Percentiles rank a stretch among this genome's conserved stretches.
Evolutionary conservation across 1,140 invertebrate species (phyloP).

Genomic region (Popillia japonica): DNA sequence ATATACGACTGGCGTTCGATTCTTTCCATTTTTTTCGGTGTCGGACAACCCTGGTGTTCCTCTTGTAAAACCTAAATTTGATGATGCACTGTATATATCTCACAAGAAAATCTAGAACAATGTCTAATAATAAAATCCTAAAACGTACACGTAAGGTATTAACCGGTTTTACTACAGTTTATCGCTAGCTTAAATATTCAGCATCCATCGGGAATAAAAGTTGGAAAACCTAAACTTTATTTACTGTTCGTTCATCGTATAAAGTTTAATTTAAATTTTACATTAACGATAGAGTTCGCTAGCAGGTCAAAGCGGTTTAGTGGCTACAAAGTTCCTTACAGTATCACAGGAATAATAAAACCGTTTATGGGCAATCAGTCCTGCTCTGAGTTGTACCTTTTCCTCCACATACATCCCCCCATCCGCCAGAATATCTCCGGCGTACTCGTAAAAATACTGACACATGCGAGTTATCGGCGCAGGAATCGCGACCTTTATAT

Average conservation of each 20-base stretch:
- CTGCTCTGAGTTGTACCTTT: not conserved
- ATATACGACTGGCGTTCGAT: too few species aligned
- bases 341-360: conserved; percentile 3
- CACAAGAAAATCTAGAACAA: too few species aligned
- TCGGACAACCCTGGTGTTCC: too few species aligned
- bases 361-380: not conserved
- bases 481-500: not conserved
- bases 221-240: not conserved
- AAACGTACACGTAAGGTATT: too few species aligned
- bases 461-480: not conserved
- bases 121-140: too few species aligned
- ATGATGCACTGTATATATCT: too few species aligned
- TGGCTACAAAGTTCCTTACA: not conserved
- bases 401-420: not conserved
- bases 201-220: not conserved
- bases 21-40: too few species aligned
- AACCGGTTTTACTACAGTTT: not conserved
- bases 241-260: not conserved
- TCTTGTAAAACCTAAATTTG: too few species aligned
- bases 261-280: conserved; percentile 17
- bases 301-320: not conserved
- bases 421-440: not conserved
- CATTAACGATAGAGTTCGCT: not conserved
- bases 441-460: not conserved
- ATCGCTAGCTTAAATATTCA: not conserved